Percentiles rank a stretch among this genome's conserved stretches.
Conservation (phyloP, 2,888 invertebrate species). For the Synanthedon formicaeformis region DNA sequence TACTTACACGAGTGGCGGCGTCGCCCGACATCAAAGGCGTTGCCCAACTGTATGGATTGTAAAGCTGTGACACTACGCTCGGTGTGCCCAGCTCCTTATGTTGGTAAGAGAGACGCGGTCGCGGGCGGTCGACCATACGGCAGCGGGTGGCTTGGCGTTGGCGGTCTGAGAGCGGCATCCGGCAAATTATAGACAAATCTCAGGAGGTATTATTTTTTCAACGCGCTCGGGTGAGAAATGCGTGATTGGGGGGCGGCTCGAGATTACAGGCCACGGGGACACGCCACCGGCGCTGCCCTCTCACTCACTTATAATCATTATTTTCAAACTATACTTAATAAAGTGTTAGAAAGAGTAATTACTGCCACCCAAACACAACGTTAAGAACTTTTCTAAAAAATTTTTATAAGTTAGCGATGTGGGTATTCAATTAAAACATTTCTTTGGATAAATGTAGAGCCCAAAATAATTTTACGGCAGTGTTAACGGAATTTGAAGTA, state of each 20-base stretch:
- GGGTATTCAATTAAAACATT: background rate
- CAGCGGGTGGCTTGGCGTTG: background rate
- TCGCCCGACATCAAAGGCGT: no score
- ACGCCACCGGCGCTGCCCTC: conserved; percentile 56
- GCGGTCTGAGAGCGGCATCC: conserved; percentile 38
- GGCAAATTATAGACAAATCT: conserved; percentile 68
- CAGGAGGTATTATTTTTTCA: conserved; percentile 67
- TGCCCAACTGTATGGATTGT: no score
- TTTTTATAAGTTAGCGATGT: background rate
- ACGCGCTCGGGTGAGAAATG: conserved; percentile 68
- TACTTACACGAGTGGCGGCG: no score
- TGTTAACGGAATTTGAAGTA: conserved; percentile 26
- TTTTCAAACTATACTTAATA: conserved; percentile 57
- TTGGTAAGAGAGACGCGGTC: conserved; percentile 2
- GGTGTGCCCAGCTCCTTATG: no score
- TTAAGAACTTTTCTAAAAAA: background rate
- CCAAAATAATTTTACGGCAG: conserved; percentile 30
- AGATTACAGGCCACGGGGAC: conserved; percentile 59
- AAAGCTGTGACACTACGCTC: no score
- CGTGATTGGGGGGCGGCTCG: conserved; percentile 64
- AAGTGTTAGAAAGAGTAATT: conserved; percentile 59
- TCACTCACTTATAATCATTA: conserved; percentile 59
- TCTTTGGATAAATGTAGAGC: conserved; percentile 5
- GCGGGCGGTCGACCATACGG: background rate
- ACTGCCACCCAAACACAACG: conserved; percentile 43